Percentiles rank a stretch among this genome's conserved stretches.
phyloP scores from a whole-genome alignment of 2,888 invertebrate genomes.

The Pseudococcus longispinus region DNA sequence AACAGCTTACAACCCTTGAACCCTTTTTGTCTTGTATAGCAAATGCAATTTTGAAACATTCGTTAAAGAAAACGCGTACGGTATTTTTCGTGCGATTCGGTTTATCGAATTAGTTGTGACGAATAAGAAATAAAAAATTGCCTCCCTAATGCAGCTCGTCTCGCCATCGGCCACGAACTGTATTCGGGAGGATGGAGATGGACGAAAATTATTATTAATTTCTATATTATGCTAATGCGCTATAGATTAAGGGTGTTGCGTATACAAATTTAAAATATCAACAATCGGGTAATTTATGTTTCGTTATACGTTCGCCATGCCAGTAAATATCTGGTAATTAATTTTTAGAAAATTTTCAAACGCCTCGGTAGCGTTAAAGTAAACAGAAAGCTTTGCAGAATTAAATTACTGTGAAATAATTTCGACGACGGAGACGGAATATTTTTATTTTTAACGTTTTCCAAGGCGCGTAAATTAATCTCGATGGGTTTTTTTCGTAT shows the following conservation, averaged over 20 bases:
- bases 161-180: too few relatives aligned
- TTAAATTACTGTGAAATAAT: conserved; percentile 12
- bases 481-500: neutral
- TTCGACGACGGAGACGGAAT: conserved; percentile 13
- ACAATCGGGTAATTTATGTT: conserved; percentile 23
- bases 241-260: conserved; percentile 6
- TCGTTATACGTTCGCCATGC: neutral
- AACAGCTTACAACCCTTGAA: conserved; percentile 22
- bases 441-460: conserved; percentile 5
- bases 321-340: conserved; percentile 29
- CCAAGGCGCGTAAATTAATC: conserved; percentile 21
- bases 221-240: neutral
- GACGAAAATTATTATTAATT: neutral
- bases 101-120: neutral
- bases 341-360: conserved; percentile 17
- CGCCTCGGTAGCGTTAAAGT: conserved; percentile 12
- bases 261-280: conserved; percentile 19
- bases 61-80: neutral
- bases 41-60: conserved; percentile 35
- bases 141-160: neutral
- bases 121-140: neutral
- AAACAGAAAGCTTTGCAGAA: conserved; percentile 7
- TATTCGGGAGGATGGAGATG: neutral
- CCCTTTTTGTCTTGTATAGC: neutral
- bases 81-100: neutral